Evolutionary conservation across 2,888 invertebrate species (phyloP), one percentile per base, ranked within the genome.

Genomic region (Chydorus sphaericus): DNA sequence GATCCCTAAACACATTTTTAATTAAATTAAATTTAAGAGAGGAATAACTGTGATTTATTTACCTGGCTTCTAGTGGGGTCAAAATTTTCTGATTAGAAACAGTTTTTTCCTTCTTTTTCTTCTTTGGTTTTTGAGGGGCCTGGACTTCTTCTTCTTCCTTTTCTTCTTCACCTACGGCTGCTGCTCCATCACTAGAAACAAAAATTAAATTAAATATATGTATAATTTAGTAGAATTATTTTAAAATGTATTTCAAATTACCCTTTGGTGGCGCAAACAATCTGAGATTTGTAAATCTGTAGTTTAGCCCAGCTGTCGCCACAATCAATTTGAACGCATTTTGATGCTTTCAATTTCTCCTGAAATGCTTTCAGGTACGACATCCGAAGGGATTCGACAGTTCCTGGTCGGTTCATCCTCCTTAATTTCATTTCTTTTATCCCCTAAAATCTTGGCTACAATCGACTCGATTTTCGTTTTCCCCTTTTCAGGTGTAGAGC

Each of bases 1-100:
- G 79, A n/a, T 78, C 71, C 63, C 78, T 78, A 18, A 26, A 36
- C 20, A n/a, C n/a, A n/a, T n/a, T n/a, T n/a, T n/a, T n/a, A n/a
- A n/a, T n/a, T n/a, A n/a, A n/a, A n/a, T n/a, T n/a, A n/a, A n/a
- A n/a, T n/a, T n/a, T n/a, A n/a, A n/a, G n/a, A n/a, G n/a, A 44
- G 11, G 1, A 44, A 8, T 44, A 1, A 3, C 16, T 14, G 16
- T 14, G 16, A 39, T 18, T 39, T 39, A 14, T 3, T 16, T 55
- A 55, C 55, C 36, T 48, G 11, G 55, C 55, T 26, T 48, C 55
- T 5, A 36, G 23, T 10, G 55, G 36, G 3, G 55, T 49, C 2
- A 55, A 16, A 26, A 49, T 49, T 49, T 49, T 55, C 5, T 33
- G 48, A 8, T 48, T 30, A 11, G 33, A 6, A 10, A 33, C n/a